phyloP scores from a whole-genome alignment of 2,113 vertebrate species.

The Casuarius casuarius region DNA sequence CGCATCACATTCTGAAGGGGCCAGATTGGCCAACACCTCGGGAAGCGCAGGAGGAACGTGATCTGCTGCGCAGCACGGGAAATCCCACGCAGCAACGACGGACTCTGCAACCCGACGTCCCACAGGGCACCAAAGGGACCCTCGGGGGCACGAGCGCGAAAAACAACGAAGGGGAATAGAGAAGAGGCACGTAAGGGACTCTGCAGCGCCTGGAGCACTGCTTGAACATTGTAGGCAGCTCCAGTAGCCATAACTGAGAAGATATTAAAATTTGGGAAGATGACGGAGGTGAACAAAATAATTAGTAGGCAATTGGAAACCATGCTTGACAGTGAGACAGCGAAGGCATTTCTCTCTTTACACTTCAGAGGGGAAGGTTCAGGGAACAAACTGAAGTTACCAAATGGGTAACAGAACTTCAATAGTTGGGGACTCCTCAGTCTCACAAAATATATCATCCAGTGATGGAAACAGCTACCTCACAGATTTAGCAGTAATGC shows the following conservation, averaged over 20 bases:
- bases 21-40: background rate
- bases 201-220: background rate
- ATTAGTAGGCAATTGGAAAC: background rate
- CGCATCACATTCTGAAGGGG: background rate
- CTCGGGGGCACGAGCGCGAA: background rate
- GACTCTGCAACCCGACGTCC: background rate
- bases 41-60: background rate
- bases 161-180: background rate
- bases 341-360: background rate
- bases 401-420: background rate
- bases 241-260: background rate
- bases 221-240: background rate
- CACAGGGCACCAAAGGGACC: background rate
- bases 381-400: background rate
- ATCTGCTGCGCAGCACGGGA: background rate
- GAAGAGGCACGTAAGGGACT: too few relatives aligned
- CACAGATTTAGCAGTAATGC: accelerated
- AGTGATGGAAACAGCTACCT: accelerated
- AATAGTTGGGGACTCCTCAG: too few relatives aligned
- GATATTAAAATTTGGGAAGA: background rate
- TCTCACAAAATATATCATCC: accelerated
- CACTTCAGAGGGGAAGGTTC: background rate
- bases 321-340: too few relatives aligned
- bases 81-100: background rate
- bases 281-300: background rate